phyloP scores from a whole-genome alignment of 2,888 invertebrate genomes.

The Aquatica leii region DNA sequence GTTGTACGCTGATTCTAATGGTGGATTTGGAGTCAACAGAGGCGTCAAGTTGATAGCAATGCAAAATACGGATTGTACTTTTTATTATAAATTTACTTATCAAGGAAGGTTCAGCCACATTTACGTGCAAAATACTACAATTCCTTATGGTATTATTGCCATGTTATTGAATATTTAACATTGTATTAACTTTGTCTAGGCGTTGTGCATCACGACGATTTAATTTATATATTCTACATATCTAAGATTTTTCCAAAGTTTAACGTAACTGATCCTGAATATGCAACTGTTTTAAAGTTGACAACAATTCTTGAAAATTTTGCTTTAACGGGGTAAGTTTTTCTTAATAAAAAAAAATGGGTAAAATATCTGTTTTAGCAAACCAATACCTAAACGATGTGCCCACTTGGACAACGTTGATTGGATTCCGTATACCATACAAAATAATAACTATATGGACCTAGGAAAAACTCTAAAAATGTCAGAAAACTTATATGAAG shows the following conservation, averaged over 20 bases:
- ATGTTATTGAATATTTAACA: neutral
- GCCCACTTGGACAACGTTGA: slow-evolving; percentile 50
- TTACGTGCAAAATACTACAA: slow-evolving; percentile 63
- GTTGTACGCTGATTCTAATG: slow-evolving; percentile 68
- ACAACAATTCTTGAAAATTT: slow-evolving; percentile 60
- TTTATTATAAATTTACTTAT: slow-evolving; percentile 55
- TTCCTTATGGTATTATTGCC: slow-evolving; percentile 44
- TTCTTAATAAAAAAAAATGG: neutral
- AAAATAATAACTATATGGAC: slow-evolving; percentile 49
- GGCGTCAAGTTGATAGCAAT: slow-evolving; percentile 65
- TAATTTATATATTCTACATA: slow-evolving; percentile 51
- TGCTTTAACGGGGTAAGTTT: slow-evolving; percentile 51
- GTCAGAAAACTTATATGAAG: slow-evolving; percentile 55
- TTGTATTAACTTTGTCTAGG: neutral
- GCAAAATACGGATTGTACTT: slow-evolving; percentile 51
- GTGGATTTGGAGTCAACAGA: slow-evolving; percentile 68
- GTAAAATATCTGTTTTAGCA: neutral
- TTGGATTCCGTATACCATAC: slow-evolving; percentile 56
- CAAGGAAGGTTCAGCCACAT: slow-evolving; percentile 68
- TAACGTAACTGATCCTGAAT: slow-evolving; percentile 52
- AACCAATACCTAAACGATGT: neutral
- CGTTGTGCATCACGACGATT: slow-evolving; percentile 8
- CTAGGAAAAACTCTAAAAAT: slow-evolving; percentile 49
- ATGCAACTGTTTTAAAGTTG: slow-evolving; percentile 53
- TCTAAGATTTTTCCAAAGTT: slow-evolving; percentile 48